Conservation (phyloP, 2,113 vertebrate genomes). For the Sinocyclocheilus grahami region DNA sequence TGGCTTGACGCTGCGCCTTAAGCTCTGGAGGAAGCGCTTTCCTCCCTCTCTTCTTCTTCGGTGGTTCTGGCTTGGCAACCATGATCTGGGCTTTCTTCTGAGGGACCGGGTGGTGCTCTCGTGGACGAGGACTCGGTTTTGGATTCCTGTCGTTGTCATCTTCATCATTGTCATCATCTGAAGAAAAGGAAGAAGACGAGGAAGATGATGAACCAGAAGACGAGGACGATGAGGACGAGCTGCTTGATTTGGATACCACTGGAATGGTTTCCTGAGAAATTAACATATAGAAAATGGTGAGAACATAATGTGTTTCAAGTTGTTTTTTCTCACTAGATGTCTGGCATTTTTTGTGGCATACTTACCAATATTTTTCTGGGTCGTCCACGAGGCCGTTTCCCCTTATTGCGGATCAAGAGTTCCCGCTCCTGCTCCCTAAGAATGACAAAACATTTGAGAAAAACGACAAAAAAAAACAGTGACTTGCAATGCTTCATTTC, state of each 20-base stretch:
- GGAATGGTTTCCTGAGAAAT: slow-evolving; percentile 79
- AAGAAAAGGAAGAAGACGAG: slow-evolving; percentile 85
- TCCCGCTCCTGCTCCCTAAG: slow-evolving; percentile 93
- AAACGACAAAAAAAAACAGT: background rate
- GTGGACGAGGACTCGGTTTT: slow-evolving; percentile 75
- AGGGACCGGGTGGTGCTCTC: slow-evolving; percentile 89
- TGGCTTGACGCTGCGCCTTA: slow-evolving; percentile 80
- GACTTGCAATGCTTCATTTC: too few relatives aligned
- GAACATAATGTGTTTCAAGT: background rate
- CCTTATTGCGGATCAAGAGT: slow-evolving; percentile 84
- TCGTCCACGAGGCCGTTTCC: slow-evolving; percentile 90
- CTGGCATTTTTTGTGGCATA: slow-evolving; percentile 44
- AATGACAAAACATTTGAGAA: background rate
- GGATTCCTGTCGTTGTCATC: slow-evolving; percentile 71
- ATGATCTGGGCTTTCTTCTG: slow-evolving; percentile 98
- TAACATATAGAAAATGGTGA: background rate
- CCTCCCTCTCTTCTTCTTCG: slow-evolving; percentile 84
- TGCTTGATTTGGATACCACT: slow-evolving; percentile 77
- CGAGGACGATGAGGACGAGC: slow-evolving; percentile 73
- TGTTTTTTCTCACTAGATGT: background rate
- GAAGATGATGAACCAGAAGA: slow-evolving; percentile 69
- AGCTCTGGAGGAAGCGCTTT: slow-evolving; percentile 85
- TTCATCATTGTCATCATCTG: slow-evolving; percentile 70
- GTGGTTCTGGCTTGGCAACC: slow-evolving; percentile 85
- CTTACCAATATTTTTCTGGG: slow-evolving; percentile 87